Evolutionary conservation across 2,113 vertebrate species (phyloP).

Genomic region (Enhydra lutris): DNA sequence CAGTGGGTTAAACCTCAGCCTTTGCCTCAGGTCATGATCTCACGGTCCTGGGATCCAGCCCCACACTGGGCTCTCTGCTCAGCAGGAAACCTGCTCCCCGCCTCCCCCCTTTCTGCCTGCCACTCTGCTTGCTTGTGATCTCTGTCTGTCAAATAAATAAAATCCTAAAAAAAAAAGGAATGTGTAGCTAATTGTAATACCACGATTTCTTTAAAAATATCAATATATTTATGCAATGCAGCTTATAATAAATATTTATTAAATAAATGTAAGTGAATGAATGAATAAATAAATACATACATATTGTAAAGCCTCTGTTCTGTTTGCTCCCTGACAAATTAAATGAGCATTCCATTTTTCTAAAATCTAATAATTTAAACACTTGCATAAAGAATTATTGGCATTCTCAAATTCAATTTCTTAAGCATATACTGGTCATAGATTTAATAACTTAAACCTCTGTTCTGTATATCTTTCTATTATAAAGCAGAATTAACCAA

Average conservation of each 20-base stretch:
- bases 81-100: too few species aligned
- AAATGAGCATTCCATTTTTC: neutral
- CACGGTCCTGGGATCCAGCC: too few species aligned
- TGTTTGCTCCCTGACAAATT: constrained; percentile 16
- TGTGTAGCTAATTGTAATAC: neutral
- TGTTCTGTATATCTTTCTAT: neutral
- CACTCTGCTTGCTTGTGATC: too few species aligned
- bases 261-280: neutral
- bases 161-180: neutral
- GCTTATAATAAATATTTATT: neutral
- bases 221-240: neutral
- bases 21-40: too few species aligned
- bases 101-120: too few species aligned
- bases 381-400: neutral
- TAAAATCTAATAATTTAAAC: neutral
- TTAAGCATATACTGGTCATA: neutral
- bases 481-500: neutral
- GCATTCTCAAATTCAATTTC: neutral
- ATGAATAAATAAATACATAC: neutral
- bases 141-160: too few species aligned
- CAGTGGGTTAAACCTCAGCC: too few species aligned
- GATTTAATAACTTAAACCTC: constrained; percentile 40
- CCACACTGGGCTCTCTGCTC: too few species aligned
- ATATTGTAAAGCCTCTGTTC: neutral
- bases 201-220: neutral